These are phyloP conservation scores for Xestia xanthographa DNA, from an alignment of 2,888 invertebrate genomes.

Conservation along the genomic window DNA sequence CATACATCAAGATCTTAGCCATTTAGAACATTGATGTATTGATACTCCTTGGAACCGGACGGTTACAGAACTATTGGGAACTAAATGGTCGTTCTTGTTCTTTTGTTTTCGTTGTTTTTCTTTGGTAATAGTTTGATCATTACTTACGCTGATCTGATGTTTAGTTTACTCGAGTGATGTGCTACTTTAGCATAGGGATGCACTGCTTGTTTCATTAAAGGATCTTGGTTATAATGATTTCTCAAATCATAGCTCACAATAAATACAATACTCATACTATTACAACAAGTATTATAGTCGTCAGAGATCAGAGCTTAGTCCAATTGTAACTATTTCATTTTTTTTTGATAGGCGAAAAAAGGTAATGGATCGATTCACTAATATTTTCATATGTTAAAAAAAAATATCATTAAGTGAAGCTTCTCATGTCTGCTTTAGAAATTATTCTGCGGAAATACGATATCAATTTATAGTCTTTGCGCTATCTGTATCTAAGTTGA, in stretches of 20 bases:
- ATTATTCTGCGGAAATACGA: no score
- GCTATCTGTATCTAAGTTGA: not conserved
- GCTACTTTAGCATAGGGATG: not conserved
- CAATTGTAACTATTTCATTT: no score
- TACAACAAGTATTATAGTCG: not conserved
- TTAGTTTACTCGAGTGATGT: not conserved
- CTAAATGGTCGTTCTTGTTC: conserved; percentile 22
- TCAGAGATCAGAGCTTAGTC: not conserved
- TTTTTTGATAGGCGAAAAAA: no score
- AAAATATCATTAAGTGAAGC: no score
- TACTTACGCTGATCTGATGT: not conserved
- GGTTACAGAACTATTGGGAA: conserved; percentile 36
- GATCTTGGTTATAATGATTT: not conserved
- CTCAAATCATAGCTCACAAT: not conserved
- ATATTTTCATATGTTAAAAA: no score
- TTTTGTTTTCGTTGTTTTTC: not conserved
- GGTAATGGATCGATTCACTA: no score
- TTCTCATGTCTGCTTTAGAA: no score
- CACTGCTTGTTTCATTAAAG: not conserved
- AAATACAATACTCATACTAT: not conserved
- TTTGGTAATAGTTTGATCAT: not conserved
- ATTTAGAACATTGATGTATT: conserved; percentile 63
- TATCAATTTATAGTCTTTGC: no score
- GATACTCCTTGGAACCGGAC: conserved; percentile 31
- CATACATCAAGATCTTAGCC: conserved; percentile 64